phyloP scores from a whole-genome alignment of 2,113 vertebrate species.

The Pluvialis apricaria region DNA sequence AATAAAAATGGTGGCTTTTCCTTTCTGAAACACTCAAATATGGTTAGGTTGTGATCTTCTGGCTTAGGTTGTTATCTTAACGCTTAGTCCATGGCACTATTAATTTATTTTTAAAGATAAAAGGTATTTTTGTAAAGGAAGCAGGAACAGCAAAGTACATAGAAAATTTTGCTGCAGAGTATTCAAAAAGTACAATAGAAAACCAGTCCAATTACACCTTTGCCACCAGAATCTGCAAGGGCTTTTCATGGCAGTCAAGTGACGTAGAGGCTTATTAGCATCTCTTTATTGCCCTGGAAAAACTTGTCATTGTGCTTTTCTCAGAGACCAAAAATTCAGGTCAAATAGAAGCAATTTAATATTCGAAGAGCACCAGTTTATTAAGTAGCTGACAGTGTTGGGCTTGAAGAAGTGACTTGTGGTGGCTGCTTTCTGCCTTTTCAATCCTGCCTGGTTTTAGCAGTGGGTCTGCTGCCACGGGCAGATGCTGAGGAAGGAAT shows the following conservation, averaged over 20 bases:
- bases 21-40: background rate
- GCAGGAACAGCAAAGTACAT: background rate
- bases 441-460: background rate
- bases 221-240: background rate
- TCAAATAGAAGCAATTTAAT: slow-evolving; percentile 8
- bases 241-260: background rate
- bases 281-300: background rate
- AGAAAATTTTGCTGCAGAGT: background rate
- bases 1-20: background rate
- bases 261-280: background rate
- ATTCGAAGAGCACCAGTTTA: background rate
- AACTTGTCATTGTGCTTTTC: background rate
- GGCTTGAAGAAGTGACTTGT: background rate
- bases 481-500: background rate
- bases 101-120: background rate
- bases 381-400: background rate
- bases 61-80: background rate
- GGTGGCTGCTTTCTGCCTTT: background rate
- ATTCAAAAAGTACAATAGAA: background rate
- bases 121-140: background rate
- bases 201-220: background rate
- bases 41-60: background rate
- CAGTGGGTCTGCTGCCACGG: rapidly evolving
- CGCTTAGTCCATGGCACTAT: background rate
- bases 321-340: background rate